phyloP scores from a whole-genome alignment of 1,140 invertebrate species.

The Steinernema feltiae region DNA sequence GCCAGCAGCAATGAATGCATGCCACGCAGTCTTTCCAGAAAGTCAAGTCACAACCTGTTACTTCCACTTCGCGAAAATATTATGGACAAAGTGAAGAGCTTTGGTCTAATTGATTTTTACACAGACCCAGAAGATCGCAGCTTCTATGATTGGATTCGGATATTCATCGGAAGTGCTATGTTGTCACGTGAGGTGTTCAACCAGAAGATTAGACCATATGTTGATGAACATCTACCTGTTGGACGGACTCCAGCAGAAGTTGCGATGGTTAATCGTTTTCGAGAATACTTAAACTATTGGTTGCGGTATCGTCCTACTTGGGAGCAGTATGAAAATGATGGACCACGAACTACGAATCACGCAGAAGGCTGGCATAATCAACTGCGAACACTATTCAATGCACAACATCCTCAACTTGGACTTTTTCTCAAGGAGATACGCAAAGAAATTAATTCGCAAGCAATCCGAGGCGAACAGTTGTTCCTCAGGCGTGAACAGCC shows the following conservation, averaged over 20 bases:
- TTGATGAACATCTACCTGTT: background rate
- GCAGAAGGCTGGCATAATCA: slow-evolving; percentile 1
- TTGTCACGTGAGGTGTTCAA: background rate
- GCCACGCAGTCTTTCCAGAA: background rate
- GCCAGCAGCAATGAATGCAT: background rate
- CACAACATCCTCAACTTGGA: background rate
- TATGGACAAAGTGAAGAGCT: background rate
- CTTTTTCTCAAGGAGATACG: background rate
- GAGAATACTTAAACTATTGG: background rate
- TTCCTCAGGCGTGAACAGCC: background rate
- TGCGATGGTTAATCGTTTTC: background rate
- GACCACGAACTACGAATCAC: background rate
- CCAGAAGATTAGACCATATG: background rate
- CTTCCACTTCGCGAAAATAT: background rate
- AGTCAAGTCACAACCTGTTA: background rate
- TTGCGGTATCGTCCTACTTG: background rate
- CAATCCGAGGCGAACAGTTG: background rate
- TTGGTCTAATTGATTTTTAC: background rate
- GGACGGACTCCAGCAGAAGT: background rate
- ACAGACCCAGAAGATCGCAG: background rate
- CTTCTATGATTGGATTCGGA: background rate
- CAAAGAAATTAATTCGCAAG: background rate
- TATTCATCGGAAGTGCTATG: background rate
- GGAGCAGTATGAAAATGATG: slow-evolving; percentile 1
- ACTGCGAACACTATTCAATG: background rate